Evolutionary conservation across 2,797 vertebrate species (phyloP), one percentile per base, ranked within the genome.

Genomic region (Pogoniulus pusillus): DNA sequence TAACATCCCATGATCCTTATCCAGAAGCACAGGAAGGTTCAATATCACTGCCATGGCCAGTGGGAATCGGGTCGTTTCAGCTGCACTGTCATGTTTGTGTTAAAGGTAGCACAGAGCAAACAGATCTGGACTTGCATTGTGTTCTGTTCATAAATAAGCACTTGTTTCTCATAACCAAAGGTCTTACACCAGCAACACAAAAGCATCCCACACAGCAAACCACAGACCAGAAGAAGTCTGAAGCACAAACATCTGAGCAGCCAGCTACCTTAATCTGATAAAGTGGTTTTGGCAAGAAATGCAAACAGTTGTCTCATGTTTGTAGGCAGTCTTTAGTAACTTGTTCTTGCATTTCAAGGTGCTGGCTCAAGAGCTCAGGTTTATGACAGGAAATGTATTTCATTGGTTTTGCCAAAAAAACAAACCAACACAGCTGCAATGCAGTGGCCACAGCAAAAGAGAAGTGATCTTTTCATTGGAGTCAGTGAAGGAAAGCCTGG

Each of bases 261-360:
- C 63, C 51, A 88, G 24, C 32, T 76, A 69, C 70, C 78, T 82
- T 72, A 12, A 90, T 87, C 85, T 90, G 83, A 92, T 90, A 85
- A 92, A 85, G 51, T 47, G 19, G 0, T 59, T 80, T 87, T 90
- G 85, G 88, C 63, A 89, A 54, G 15, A 77, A 79, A 82, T 82
- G 75, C 30, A 80, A 89, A 59, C 79, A 93, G 62, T 85, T 84
- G 29, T 84, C 91, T 90, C 69, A 13, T 90, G 62, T 88, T 82
- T 74, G 62, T 37, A 62, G 58, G 26, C 41, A 90, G 39, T 27
- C 91, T 91, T 91, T 81, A 77, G 90, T 69, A 55, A 53, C n/a
- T 75, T 78, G 16, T 34, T 91, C 72, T 82, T 86, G 51, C 30
- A 37, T 87, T 94, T 85, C 69, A 77, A 94, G 79, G 60, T 63